Percentiles rank a stretch among this genome's conserved stretches.
These are phyloP conservation scores for Callipepla squamata DNA, from an alignment of 2,113 vertebrate genomes.

Conservation along the genomic window DNA sequence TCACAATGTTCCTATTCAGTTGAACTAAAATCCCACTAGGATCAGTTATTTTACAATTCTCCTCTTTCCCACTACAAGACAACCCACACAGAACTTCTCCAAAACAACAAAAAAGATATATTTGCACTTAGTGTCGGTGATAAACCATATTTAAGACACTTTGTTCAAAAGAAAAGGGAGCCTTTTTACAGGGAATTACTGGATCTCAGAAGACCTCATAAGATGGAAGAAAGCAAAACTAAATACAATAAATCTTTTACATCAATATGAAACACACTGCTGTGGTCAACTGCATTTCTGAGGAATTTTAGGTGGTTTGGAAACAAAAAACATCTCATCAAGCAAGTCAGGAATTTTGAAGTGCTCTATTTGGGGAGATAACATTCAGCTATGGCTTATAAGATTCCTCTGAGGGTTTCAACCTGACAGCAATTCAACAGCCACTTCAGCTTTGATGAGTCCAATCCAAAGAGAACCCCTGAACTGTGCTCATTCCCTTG, in stretches of 20 bases:
- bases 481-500: background rate
- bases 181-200: slow-evolving; percentile 17
- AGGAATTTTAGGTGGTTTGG: slow-evolving; percentile 1
- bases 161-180: background rate
- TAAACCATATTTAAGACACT: background rate
- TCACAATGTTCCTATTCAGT: background rate
- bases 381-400: slow-evolving; percentile 1
- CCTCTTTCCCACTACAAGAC: background rate
- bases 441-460: background rate
- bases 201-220: background rate
- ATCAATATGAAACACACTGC: background rate
- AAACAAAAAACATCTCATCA: slow-evolving; percentile 35
- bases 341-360: slow-evolving; percentile 65
- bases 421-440: background rate
- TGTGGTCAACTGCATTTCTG: slow-evolving; percentile 39
- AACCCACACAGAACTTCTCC: background rate
- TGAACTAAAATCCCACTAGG: background rate
- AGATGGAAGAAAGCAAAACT: background rate
- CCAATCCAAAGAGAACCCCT: background rate
- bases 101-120: background rate
- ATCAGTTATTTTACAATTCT: background rate
- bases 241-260: slow-evolving; percentile 8
- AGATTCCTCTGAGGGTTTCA: background rate
- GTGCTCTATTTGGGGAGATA: slow-evolving; percentile 48
- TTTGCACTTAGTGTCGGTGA: background rate